These are phyloP conservation scores for Chelidonichthys spinosus DNA, from an alignment of 2,797 vertebrate genomes.

Conservation along the genomic window DNA sequence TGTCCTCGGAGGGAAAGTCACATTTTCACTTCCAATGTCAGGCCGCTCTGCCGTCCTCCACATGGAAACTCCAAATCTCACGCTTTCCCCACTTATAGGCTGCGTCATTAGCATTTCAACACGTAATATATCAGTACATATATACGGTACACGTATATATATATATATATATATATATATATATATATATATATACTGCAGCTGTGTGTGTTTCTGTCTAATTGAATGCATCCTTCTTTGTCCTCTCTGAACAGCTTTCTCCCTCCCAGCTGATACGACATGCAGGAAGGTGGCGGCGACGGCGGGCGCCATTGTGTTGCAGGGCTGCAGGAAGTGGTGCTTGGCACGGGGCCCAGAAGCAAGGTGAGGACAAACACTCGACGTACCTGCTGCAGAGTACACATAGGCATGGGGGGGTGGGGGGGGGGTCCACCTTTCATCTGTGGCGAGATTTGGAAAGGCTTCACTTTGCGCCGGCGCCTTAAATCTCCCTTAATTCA, in stretches of 20 bases:
- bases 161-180: constrained; percentile 13
- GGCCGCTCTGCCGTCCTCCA: constrained; percentile 52
- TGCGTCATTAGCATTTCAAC: constrained; percentile 36
- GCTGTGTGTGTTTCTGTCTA: constrained; percentile 22
- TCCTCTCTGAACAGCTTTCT: constrained; percentile 59
- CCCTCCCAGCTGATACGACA: constrained; percentile 52
- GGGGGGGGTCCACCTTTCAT: constrained; percentile 88
- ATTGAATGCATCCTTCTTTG: constrained; percentile 42
- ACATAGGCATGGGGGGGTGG: constrained; percentile 1
- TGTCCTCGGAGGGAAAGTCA: constrained; percentile 49
- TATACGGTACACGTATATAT: background rate
- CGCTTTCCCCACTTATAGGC: constrained; percentile 13
- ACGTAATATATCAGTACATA: background rate
- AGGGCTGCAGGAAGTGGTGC: constrained; percentile 62
- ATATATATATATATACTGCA: constrained; percentile 9
- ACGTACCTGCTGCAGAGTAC: constrained; percentile 13
- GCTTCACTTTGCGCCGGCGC: constrained; percentile 91
- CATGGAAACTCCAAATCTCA: constrained; percentile 11
- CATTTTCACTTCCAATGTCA: constrained; percentile 65
- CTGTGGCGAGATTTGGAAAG: constrained; percentile 92
- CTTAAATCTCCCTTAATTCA: constrained; percentile 98
- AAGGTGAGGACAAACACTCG: constrained; percentile 75
- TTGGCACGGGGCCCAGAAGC: constrained; percentile 73
- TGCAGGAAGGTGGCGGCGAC: constrained; percentile 50
- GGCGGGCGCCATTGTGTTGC: constrained; percentile 61